Percentiles rank a stretch among this genome's conserved stretches.
Evolutionary conservation across 2,113 vertebrate species (phyloP).

Genomic region (Falcunculus frontatus): DNA sequence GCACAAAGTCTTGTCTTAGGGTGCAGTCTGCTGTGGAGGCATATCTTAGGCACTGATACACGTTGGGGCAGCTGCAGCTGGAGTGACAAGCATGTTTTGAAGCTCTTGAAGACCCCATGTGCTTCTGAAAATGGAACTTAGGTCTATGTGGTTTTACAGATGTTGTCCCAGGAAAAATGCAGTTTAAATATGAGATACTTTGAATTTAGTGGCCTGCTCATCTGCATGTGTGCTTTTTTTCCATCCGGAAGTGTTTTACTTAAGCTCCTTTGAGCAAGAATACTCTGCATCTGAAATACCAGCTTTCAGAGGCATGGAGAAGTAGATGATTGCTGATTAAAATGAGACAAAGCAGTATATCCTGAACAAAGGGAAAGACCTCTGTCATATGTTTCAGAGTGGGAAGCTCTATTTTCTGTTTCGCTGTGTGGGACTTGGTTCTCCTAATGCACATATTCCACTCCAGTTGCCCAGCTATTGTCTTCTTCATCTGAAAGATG

Average conservation of each 20-base stretch:
- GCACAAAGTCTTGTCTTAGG: accelerated
- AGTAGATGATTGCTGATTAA: neutral
- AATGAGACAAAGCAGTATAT: neutral
- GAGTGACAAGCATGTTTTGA: neutral
- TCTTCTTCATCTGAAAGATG: neutral
- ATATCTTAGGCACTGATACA: too few species aligned
- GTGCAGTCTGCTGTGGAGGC: neutral
- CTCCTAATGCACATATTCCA: neutral
- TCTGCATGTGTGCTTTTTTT: neutral
- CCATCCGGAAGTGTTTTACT: neutral
- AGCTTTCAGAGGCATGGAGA: neutral
- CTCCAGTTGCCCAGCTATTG: neutral
- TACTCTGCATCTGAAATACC: neutral
- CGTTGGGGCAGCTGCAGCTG: neutral
- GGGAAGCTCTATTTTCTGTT: slow-evolving; percentile 14
- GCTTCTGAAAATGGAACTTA: neutral
- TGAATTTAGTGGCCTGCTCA: neutral
- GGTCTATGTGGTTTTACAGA: neutral
- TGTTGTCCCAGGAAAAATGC: neutral
- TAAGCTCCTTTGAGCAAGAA: neutral
- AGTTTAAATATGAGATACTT: neutral
- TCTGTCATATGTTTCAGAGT: neutral
- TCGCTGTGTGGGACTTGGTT: neutral
- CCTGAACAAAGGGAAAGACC: neutral
- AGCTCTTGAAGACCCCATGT: neutral